phyloP scores from a whole-genome alignment of 1,140 invertebrate genomes.

The Conus betulinus region DNA sequence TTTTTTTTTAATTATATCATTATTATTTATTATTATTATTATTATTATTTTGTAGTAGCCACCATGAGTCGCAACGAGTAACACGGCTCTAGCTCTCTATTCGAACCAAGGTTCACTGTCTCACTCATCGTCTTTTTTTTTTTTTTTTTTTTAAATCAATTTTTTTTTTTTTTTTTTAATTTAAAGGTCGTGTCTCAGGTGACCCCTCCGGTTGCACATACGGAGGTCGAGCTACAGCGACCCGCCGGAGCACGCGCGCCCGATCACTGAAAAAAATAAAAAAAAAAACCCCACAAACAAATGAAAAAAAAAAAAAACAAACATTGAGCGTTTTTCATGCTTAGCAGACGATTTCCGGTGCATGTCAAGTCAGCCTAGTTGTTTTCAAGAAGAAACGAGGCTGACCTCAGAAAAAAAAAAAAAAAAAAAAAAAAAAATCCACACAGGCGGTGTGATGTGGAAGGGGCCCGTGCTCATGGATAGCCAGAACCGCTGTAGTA shows the following conservation, averaged over 20 bases:
- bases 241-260: no score
- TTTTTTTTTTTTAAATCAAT: no score
- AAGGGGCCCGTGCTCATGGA: constrained; percentile 45
- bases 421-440: not conserved
- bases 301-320: not conserved
- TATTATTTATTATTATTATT: no score
- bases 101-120: no score
- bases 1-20: no score
- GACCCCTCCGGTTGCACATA: not conserved
- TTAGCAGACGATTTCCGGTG: not conserved
- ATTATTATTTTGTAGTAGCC: no score
- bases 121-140: no score
- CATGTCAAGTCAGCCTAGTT: not conserved
- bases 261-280: not conserved
- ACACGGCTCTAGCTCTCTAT: no score
- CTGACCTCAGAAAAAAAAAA: constrained; percentile 20
- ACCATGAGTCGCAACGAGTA: no score
- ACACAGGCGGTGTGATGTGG: constrained; percentile 13
- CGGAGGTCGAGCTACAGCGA: no score
- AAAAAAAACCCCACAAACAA: not conserved
- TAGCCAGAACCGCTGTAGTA: constrained; percentile 47
- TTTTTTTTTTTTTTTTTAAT: not conserved
- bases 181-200: not conserved
- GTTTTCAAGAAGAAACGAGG: constrained; percentile 18
- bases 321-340: not conserved